phyloP scores from a whole-genome alignment of 1,140 invertebrate species.

The Diabrotica virgifera region DNA sequence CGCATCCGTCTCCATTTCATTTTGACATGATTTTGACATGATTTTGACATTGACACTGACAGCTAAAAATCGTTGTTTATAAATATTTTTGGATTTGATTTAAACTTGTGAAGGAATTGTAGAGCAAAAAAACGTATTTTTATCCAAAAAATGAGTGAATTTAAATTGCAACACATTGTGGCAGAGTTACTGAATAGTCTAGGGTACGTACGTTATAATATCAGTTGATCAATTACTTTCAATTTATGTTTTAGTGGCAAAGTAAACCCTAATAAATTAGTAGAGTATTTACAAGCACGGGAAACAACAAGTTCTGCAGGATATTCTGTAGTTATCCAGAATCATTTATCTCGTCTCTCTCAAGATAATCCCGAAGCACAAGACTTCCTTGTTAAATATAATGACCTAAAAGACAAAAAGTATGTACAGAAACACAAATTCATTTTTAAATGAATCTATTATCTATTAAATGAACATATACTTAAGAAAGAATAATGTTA shows the following conservation, averaged over 20 bases:
- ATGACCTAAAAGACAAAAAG: conserved; percentile 56
- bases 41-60: not conserved
- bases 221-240: conserved; percentile 20
- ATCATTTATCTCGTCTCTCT: conserved; percentile 40
- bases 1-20: too few relatives aligned
- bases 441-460: too few relatives aligned
- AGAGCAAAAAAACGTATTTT: too few relatives aligned
- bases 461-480: too few relatives aligned
- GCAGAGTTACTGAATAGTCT: conserved; percentile 50
- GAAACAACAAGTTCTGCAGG: conserved; percentile 32
- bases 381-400: conserved; percentile 53
- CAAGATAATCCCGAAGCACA: conserved; percentile 49
- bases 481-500: too few relatives aligned
- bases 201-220: conserved; percentile 43
- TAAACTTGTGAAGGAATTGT: not conserved
- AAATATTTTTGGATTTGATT: not conserved
- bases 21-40: too few relatives aligned
- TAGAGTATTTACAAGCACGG: conserved; percentile 53
- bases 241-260: conserved; percentile 45
- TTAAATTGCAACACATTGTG: conserved; percentile 53
- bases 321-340: conserved; percentile 42
- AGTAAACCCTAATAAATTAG: conserved; percentile 49
- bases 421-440: conserved; percentile 29
- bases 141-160: conserved; percentile 52
- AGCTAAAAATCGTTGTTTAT: not conserved